Conservation (phyloP, 2,888 invertebrate genomes). For the Toxonevra muliebris region DNA sequence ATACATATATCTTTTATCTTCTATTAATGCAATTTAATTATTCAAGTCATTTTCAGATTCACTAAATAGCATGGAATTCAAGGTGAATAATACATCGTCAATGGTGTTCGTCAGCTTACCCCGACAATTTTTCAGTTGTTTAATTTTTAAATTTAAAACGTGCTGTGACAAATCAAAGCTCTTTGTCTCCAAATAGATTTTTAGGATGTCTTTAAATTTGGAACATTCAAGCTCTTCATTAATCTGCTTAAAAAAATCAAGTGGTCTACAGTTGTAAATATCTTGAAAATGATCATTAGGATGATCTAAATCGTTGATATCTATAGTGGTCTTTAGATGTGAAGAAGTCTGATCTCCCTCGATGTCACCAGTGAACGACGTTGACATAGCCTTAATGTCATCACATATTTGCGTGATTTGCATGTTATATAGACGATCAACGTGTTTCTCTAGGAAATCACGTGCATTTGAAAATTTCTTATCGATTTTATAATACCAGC, state of each 20-base stretch:
- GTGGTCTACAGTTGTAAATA: conserved; percentile 3
- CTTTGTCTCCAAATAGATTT: conserved; percentile 48
- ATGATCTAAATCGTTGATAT: too few relatives aligned
- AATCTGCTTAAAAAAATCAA: conserved; percentile 42
- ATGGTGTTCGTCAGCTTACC: conserved; percentile 30
- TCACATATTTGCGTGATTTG: conserved; percentile 41
- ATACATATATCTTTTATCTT: too few relatives aligned
- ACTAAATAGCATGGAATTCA: too few relatives aligned
- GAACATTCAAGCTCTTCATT: conserved; percentile 41
- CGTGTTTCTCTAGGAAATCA: conserved; percentile 44
- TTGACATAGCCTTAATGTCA: conserved; percentile 35
- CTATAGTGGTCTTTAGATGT: too few relatives aligned
- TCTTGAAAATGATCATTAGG: background rate
- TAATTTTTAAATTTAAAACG: conserved; percentile 39
- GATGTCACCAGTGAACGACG: background rate
- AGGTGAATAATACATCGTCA: too few relatives aligned
- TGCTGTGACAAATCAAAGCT: conserved; percentile 44
- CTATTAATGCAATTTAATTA: background rate
- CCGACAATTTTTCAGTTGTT: conserved; percentile 41
- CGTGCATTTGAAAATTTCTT: conserved; percentile 39
- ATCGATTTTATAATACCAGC: conserved; percentile 51
- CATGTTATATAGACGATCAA: conserved; percentile 38
- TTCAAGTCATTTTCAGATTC: too few relatives aligned
- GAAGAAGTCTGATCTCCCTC: too few relatives aligned
- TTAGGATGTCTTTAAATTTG: conserved; percentile 35